These are phyloP conservation scores for Andrena dorsata DNA, from an alignment of 2,888 invertebrate genomes.

Conservation along the genomic window DNA sequence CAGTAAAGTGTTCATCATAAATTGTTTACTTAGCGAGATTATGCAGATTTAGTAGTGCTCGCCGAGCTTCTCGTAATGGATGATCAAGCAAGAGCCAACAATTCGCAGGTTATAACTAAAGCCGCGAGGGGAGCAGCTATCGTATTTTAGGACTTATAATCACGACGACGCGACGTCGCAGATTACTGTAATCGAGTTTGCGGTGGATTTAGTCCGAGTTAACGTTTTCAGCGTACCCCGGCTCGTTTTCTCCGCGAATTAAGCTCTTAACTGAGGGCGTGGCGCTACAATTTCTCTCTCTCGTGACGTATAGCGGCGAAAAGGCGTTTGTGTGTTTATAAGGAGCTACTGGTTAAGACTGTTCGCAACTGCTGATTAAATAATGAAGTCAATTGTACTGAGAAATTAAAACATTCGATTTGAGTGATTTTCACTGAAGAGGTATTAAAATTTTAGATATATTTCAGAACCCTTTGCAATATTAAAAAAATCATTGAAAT, in stretches of 20 bases:
- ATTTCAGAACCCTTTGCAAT: no score
- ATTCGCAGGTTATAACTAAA: slow-evolving; percentile 25
- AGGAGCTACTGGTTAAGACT: slow-evolving; percentile 26
- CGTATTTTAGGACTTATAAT: slow-evolving; percentile 46
- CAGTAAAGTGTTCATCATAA: slow-evolving; percentile 32
- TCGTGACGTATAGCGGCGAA: slow-evolving; percentile 39
- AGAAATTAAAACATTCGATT: slow-evolving; percentile 21
- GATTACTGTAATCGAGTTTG: slow-evolving; percentile 46
- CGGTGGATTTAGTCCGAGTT: slow-evolving; percentile 43
- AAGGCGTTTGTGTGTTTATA: slow-evolving; percentile 42
- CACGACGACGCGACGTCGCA: slow-evolving; percentile 21
- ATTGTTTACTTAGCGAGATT: slow-evolving; percentile 17
- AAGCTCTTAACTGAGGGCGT: slow-evolving; percentile 42
- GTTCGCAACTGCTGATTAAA: slow-evolving; percentile 39
- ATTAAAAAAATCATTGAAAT: no score
- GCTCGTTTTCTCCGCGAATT: slow-evolving; percentile 26
- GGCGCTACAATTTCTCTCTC: slow-evolving; percentile 44
- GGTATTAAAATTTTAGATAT: no score
- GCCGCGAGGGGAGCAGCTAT: neutral
- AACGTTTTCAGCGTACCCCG: slow-evolving; percentile 35
- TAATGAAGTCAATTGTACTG: slow-evolving; percentile 32
- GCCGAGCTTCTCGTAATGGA: slow-evolving; percentile 13
- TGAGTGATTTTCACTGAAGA: neutral
- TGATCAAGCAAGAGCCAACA: neutral
- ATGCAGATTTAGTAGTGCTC: slow-evolving; percentile 36